Percentiles rank a stretch among this genome's conserved stretches.
phyloP scores from a whole-genome alignment of 2,888 invertebrate species.

The Panzeria rudis region DNA sequence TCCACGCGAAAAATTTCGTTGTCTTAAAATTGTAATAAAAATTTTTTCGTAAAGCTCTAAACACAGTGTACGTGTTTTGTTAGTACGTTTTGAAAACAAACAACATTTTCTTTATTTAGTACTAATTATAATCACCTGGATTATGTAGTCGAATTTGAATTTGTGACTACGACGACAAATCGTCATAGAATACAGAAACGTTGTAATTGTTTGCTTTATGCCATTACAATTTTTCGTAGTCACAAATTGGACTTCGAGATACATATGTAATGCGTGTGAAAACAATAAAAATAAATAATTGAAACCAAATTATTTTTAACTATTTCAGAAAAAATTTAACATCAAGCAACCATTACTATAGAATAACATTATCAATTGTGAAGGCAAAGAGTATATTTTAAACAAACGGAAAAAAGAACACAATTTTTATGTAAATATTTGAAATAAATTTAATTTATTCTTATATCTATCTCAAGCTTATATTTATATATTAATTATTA shows the following conservation, averaged over 20 bases:
- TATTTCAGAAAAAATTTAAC: slow-evolving; percentile 43
- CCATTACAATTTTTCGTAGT: too few relatives aligned
- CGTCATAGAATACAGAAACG: too few relatives aligned
- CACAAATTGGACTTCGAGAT: too few relatives aligned
- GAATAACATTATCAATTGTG: slow-evolving; percentile 46
- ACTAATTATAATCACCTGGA: slow-evolving; percentile 46
- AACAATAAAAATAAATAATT: slow-evolving; percentile 3
- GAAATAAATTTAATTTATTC: slow-evolving; percentile 67
- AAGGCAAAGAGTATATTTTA: slow-evolving; percentile 47
- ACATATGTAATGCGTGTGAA: too few relatives aligned
- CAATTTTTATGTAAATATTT: slow-evolving; percentile 62
- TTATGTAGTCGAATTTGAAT: too few relatives aligned
- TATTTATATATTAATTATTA: slow-evolving; percentile 56
- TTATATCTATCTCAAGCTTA: slow-evolving; percentile 64
- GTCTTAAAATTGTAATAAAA: neutral
- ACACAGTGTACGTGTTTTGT: neutral
- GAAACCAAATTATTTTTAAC: slow-evolving; percentile 57
- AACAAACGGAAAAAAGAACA: slow-evolving; percentile 33
- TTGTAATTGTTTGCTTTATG: too few relatives aligned
- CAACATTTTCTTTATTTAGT: slow-evolving; percentile 11
- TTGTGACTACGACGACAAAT: too few relatives aligned
- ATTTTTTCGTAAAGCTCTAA: neutral
- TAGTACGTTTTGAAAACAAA: slow-evolving; percentile 4
- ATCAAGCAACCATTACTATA: slow-evolving; percentile 35
- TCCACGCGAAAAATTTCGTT: slow-evolving; percentile 1